phyloP scores from a whole-genome alignment of 1,140 invertebrate species.

The Drosophila pandora region DNA sequence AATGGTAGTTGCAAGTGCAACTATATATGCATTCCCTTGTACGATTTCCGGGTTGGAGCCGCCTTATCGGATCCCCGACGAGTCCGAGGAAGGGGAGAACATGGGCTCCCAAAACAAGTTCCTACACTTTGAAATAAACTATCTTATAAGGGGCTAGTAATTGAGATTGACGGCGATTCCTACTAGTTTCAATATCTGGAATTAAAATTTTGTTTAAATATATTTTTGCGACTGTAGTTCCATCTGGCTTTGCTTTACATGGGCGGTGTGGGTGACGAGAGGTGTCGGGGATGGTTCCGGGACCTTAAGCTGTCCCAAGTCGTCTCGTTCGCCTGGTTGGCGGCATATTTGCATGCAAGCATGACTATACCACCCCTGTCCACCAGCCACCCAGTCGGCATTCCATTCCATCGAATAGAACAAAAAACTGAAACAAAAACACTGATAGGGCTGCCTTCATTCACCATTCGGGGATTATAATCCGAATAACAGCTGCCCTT shows the following conservation, averaged over 20 bases:
- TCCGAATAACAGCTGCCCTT: slow-evolving; percentile 12
- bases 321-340: slow-evolving; percentile 3
- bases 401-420: neutral
- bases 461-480: slow-evolving; percentile 21
- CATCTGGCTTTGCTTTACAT: slow-evolving; percentile 15
- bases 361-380: slow-evolving; percentile 3
- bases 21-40: slow-evolving; percentile 20
- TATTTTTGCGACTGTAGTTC: slow-evolving; percentile 4
- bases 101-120: slow-evolving; percentile 12
- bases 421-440: neutral
- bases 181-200: no score
- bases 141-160: no score
- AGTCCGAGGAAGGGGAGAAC: neutral
- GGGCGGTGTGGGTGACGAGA: slow-evolving; percentile 5
- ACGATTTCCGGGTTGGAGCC: slow-evolving; percentile 18
- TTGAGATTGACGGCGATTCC: no score
- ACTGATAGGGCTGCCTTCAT: slow-evolving; percentile 30
- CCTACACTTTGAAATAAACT: slow-evolving; percentile 9
- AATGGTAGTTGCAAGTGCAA: neutral
- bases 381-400: neutral
- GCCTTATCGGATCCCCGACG: slow-evolving; percentile 28
- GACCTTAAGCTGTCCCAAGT: slow-evolving; percentile 32
- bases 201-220: neutral
- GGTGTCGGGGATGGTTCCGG: neutral
- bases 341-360: slow-evolving; percentile 19